These are phyloP conservation scores for Acanthis flammea DNA, from an alignment of 2,797 vertebrate genomes.

Conservation along the genomic window DNA sequence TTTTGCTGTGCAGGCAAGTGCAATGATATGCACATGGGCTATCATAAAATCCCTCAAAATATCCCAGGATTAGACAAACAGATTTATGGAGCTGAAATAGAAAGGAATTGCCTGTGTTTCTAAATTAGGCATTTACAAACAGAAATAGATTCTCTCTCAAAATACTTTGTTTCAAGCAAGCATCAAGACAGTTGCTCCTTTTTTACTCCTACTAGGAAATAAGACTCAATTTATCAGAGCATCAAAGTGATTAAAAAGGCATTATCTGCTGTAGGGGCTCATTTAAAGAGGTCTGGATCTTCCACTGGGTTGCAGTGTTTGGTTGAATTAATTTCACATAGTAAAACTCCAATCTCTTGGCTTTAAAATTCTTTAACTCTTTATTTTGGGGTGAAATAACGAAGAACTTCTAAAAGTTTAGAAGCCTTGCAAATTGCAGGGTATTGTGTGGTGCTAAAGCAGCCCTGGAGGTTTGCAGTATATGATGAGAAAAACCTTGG, in stretches of 20 bases:
- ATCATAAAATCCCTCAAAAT: conserved; percentile 32
- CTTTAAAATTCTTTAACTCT: background rate
- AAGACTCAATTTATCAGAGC: conserved; percentile 8
- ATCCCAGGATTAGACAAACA: conserved; percentile 10
- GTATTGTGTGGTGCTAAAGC: background rate
- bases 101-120: background rate
- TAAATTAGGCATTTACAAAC: background rate
- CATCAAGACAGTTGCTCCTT: background rate
- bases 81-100: background rate
- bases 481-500: background rate
- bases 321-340: background rate
- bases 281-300: background rate
- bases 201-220: background rate
- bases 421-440: background rate
- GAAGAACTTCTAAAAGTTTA: background rate
- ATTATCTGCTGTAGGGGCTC: conserved; percentile 19
- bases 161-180: background rate
- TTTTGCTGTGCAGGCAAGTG: conserved; percentile 45
- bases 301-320: background rate
- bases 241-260: conserved; percentile 33
- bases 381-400: background rate
- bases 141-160: background rate
- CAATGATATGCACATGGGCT: conserved; percentile 11
- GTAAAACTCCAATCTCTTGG: background rate
- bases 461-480: background rate